A percentile compares a stretch with the other conserved stretches of the same genome.
Evolutionary conservation across 1,140 invertebrate genomes (phyloP).

Genomic region (Rhyacophila brunnea): DNA sequence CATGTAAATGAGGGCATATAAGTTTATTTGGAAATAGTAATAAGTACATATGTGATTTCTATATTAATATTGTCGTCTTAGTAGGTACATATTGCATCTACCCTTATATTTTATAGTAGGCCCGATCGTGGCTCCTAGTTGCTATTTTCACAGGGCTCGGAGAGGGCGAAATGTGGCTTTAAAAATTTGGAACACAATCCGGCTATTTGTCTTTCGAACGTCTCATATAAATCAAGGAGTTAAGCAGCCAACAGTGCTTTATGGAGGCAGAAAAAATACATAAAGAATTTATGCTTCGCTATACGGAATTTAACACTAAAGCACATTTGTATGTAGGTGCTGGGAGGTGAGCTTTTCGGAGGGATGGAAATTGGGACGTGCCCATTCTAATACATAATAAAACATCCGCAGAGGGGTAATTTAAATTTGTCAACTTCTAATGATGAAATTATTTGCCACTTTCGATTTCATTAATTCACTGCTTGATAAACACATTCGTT

Average conservation of each 20-base stretch:
- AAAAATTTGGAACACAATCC: constrained; percentile 61
- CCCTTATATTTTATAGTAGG: not conserved
- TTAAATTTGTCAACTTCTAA: too few relatives aligned
- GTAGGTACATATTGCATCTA: too few relatives aligned
- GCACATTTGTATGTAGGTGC: constrained; percentile 32
- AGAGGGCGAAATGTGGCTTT: constrained; percentile 58
- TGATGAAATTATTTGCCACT: too few relatives aligned
- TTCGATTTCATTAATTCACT: too few relatives aligned
- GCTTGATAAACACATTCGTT: too few relatives aligned
- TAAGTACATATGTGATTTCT: too few relatives aligned
- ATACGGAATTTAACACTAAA: constrained; percentile 35
- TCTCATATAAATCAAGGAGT: constrained; percentile 60
- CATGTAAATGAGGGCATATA: too few relatives aligned
- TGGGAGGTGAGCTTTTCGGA: constrained; percentile 16
- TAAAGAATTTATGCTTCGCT: constrained; percentile 36
- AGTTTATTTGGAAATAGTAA: too few relatives aligned
- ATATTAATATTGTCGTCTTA: too few relatives aligned
- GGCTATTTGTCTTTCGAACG: constrained; percentile 58
- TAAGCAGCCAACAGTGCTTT: constrained; percentile 60
- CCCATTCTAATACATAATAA: constrained; percentile 1
- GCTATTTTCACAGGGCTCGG: constrained; percentile 31
- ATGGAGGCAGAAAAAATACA: constrained; percentile 54
- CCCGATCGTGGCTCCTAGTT: not conserved
- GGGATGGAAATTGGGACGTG: constrained; percentile 16
- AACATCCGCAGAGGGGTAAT: too few relatives aligned